Percentiles rank a stretch among this genome's conserved stretches.
phyloP scores from a whole-genome alignment of 2,797 vertebrate genomes.

The Discoglossus pictus region DNA sequence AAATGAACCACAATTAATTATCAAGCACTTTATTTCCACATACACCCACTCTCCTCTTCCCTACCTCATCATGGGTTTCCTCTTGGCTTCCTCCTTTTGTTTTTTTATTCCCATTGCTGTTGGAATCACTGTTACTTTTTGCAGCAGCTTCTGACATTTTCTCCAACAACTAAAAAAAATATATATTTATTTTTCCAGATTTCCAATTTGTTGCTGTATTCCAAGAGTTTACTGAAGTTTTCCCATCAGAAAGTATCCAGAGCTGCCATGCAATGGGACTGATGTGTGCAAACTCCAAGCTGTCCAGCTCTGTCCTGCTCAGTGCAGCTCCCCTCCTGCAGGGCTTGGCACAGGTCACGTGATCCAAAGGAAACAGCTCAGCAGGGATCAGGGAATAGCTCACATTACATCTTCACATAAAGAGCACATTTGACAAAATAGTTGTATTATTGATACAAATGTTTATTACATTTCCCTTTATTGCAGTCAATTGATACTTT shows the following conservation, averaged over 20 bases:
- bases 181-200: background rate
- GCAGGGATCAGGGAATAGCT: slow-evolving; percentile 24
- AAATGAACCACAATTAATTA: no score
- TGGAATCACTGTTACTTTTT: slow-evolving; percentile 2
- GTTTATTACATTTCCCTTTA: no score
- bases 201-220: background rate
- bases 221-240: no score
- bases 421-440: no score
- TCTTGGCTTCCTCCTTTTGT: background rate
- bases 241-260: no score
- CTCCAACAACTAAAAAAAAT: no score
- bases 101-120: background rate
- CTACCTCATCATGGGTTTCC: slow-evolving; percentile 23
- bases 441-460: no score
- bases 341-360: slow-evolving; percentile 22
- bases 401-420: slow-evolving; percentile 25
- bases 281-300: no score
- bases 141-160: slow-evolving; percentile 21
- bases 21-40: no score
- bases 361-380: slow-evolving; percentile 43
- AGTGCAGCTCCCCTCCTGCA: slow-evolving; percentile 16
- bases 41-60: background rate
- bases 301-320: background rate
- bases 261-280: no score
- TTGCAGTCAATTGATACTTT: no score